Evolutionary conservation across 2,797 vertebrate species (phyloP), one percentile per base, ranked within the genome.

Genomic region (Scarus forsteni): DNA sequence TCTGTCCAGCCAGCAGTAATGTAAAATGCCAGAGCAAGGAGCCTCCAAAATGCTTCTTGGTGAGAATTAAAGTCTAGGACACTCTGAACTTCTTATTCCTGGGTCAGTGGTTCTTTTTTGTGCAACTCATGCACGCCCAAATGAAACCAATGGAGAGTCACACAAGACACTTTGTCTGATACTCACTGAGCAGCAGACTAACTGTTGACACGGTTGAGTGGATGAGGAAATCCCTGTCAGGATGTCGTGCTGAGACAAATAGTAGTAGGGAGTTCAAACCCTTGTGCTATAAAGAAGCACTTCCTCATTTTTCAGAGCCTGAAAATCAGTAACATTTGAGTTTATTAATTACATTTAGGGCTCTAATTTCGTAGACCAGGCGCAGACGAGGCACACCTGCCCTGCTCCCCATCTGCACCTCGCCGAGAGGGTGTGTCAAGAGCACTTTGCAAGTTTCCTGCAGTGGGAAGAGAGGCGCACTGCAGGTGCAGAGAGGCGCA

Each of bases 21-120:
- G 36, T 73, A 59, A 66, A 73, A 77, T 78, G 68, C 81, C 83
- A 84, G 77, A 78, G 71, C 64, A 69, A 66, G 49, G 63, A 81
- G 56, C 53, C 44, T 19, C 58, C 10, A 45, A 81, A 80, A 80
- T 74, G 57, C 64, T 84, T 88, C 52, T 68, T 76, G 80, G 78
- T 66, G 75, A 81, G 80, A 61, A 66, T 60, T 76, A 78, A 83
- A 77, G 73, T 43, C 66, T 58, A 70, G 69, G 79, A 46, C n/a
- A 6, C 70, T 40, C 53, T 72, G 69, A 86, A 73, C 71, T 64
- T 66, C 66, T 82, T 71, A 69, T 75, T 67, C 54, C 16, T 67
- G 78, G 82, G 70, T 86, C 82, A 77, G 48, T 66, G 76, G 15
- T 40, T 80, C 64, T 76, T 46, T 58, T 15, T 72, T 80, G 62